phyloP scores from a whole-genome alignment of 2,113 vertebrate species.

The Cranoglanis bouderius region DNA sequence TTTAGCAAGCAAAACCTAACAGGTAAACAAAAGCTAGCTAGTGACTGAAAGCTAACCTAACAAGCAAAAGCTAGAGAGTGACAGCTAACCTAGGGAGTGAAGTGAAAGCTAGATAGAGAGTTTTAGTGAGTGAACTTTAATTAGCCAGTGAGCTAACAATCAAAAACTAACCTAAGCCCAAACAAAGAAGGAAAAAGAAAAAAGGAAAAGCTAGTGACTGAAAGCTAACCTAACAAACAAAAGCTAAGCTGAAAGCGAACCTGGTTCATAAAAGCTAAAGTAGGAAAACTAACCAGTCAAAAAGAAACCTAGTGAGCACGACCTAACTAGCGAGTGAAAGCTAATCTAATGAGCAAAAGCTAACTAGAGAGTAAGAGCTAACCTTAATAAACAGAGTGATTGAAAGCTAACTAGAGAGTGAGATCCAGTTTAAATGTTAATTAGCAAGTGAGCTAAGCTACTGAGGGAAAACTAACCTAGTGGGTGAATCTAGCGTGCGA shows the following conservation, averaged over 20 bases:
- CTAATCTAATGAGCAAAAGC: too few relatives aligned
- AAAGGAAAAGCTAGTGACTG: background rate
- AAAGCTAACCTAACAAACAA: background rate
- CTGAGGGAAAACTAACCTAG: background rate
- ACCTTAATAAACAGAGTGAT: too few relatives aligned
- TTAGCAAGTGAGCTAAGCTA: background rate
- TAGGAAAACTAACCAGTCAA: background rate
- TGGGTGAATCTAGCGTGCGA: too few relatives aligned
- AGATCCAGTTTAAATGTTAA: background rate
- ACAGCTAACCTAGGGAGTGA: background rate
- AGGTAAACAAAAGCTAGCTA: background rate
- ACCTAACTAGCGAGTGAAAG: background rate
- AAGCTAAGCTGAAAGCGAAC: too few relatives aligned
- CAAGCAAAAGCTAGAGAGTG: background rate
- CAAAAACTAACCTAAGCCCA: background rate
- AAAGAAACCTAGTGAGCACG: background rate
- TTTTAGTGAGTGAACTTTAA: background rate
- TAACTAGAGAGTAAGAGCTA: too few relatives aligned
- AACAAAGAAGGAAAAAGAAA: background rate
- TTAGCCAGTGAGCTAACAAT: background rate
- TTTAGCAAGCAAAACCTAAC: background rate
- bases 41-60: background rate
- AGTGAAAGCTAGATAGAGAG: background rate
- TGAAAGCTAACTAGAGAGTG: background rate
- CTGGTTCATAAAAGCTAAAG: background rate